Base-by-base conservation (phyloP, 1,140 invertebrate species). In the Laupala kohalensis region DNA sequence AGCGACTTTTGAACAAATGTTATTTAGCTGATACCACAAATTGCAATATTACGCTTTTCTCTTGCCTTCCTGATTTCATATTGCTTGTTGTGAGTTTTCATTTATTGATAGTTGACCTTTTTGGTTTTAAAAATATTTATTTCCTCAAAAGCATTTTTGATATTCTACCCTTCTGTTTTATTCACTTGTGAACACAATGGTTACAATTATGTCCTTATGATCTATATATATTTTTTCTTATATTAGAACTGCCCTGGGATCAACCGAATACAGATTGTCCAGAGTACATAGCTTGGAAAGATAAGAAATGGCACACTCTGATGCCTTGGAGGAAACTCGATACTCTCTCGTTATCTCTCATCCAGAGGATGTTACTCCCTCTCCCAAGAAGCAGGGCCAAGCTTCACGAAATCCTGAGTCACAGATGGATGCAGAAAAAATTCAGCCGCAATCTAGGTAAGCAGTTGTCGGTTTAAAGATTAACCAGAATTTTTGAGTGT, bases 241-340 rank as follows among this genome's bases (percentile, higher is more conserved):
- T 80, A 83, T 53, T 81, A 95, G 95, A 97, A 83, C 81, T 98
- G 72, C 95, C 95, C 25, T 98, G 96, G 96, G 91, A 95, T 84
- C 88, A 93, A 77, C 90, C 96, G 1, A 83, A 84, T 29, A 78
- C 81, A 66, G 82, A 85, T 12, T 93, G 90, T 79, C 73, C 78
- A 25, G 92, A 95, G 77, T 98, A 89, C 80, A 80, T 81, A 24
- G 83, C 86, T 64, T 97, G 94, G 94, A 88, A 87, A 75, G 84
- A 86, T 71, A 85, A 85, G 70, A 83, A 80, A 75, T 86, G 86
- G 79, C 82, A 84, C 75, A 81, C 82, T 73, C 84, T 88, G 26
- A 86, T 86, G 5, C 92, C 93, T 0, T 97, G 94, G 94, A 88
- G 83, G 67, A 94, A 94, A 80, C 83, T 96, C 69, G 88, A 93